These are phyloP conservation scores for Adelosebastes latens DNA, from an alignment of 2,797 vertebrate species.

Conservation along the genomic window DNA sequence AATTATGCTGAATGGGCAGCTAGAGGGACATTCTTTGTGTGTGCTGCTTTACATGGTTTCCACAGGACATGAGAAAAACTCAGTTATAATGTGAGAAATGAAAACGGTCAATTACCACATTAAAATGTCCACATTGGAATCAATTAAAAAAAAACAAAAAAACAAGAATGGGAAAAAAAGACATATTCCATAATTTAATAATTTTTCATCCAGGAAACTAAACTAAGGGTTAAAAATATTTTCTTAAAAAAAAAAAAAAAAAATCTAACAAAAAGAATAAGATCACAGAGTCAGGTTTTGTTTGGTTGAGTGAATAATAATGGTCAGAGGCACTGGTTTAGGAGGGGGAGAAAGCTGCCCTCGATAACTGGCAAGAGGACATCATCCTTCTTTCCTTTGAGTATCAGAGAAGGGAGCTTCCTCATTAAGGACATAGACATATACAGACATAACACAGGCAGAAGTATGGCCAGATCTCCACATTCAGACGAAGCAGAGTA, in stretches of 20 bases:
- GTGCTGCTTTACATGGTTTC: constrained; percentile 64
- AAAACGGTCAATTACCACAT: constrained; percentile 49
- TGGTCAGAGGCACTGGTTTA: constrained; percentile 80
- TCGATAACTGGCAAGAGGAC: constrained; percentile 19
- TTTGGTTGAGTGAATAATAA: constrained; percentile 60
- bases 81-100: constrained; percentile 44
- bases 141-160: constrained; percentile 33
- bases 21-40: constrained; percentile 63
- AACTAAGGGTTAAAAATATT: constrained; percentile 70
- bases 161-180: not conserved
- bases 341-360: constrained; percentile 24
- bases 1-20: constrained; percentile 69
- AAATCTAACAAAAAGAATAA: constrained; percentile 29
- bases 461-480: constrained; percentile 39
- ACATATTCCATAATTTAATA: constrained; percentile 65
- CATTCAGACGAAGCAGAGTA: constrained; percentile 26
- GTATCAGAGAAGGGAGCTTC: constrained; percentile 27
- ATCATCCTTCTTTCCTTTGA: constrained; percentile 28
- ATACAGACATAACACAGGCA: constrained; percentile 30
- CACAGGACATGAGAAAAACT: constrained; percentile 59
- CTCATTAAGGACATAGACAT: constrained; percentile 16
- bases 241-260: constrained; percentile 51
- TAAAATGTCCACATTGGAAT: constrained; percentile 65
- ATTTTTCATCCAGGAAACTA: constrained; percentile 47
- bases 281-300: constrained; percentile 65